Evolutionary conservation across 1,140 invertebrate genomes (phyloP), one percentile per base, ranked within the genome.

Genomic region (Apis laboriosa): DNA sequence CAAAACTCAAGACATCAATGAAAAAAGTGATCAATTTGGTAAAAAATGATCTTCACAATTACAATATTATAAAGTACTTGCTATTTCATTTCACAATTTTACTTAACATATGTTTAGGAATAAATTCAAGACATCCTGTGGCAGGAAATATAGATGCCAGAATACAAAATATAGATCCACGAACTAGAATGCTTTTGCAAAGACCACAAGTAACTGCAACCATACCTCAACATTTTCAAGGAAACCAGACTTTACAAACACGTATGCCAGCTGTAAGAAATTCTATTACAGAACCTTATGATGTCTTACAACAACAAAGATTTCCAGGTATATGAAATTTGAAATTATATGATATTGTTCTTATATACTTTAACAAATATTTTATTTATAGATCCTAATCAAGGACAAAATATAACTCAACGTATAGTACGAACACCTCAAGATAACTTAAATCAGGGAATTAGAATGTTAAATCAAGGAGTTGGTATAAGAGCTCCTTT

Each of bases 121-220:
- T 94, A 64, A 85, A 83, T 77, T 84, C 90, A 51, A 89, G 92
- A 85, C 93, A 92, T 86, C 90, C 91, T 51, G 86, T 87, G 79
- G 81, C 90, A 63, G 82, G 84, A 60, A 94, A 90, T 78, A 89
- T 93, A 24, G 93, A 94, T 74, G 86, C 91, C 4, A 89, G 92
- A 80, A 80, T 94, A 56, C 95, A 95, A 74, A 92, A 92, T 75
- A 88, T 95, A 8, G 95, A 95, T 88, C 93, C 93, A 28, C 92
- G 95, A 61, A 93, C 93, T 55, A 92, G 94, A 86, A 92, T 95
- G 87, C 84, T 95, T 56, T 80, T 95, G 8, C 94, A 95, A 85
- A 90, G 92, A 84, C 90, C 92, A 15, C 90, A 90, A 66, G 84
- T 90, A 55, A 74, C 90, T 21, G 87, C 90, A 71, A 84, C 86